Evolutionary conservation across 2,113 vertebrate species (phyloP).

Genomic region (Bombycilla garrulus): DNA sequence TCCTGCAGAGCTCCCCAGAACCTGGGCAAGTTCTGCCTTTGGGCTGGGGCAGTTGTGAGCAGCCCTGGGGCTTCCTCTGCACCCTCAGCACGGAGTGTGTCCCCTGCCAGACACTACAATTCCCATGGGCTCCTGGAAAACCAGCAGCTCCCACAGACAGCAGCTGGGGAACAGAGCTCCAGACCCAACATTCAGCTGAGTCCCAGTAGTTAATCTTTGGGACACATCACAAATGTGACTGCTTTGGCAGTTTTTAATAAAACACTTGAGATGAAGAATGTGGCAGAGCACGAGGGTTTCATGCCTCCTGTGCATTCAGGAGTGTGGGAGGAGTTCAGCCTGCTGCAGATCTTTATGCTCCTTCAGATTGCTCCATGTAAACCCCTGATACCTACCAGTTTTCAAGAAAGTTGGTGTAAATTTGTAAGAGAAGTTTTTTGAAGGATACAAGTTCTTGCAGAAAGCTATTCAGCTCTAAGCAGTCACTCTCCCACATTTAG

Average conservation of each 20-base stretch:
- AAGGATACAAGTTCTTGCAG: background rate
- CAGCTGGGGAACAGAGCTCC: background rate
- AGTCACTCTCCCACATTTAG: background rate
- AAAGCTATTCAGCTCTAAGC: slow-evolving; percentile 18
- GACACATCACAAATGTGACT: background rate
- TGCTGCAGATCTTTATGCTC: background rate
- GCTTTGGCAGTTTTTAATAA: background rate
- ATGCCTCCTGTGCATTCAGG: background rate
- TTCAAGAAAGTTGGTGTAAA: background rate
- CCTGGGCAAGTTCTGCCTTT: background rate
- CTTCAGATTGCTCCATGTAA: background rate
- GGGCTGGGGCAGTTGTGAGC: background rate
- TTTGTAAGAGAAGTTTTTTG: slow-evolving; percentile 39
- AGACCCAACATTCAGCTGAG: background rate
- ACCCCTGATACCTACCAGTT: background rate
- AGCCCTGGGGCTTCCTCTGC: background rate
- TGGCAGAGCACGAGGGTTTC: background rate
- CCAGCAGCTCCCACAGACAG: background rate
- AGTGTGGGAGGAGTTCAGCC: background rate
- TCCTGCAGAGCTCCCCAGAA: background rate
- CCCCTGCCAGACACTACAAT: background rate
- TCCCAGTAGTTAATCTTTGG: background rate
- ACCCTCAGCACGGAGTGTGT: background rate
- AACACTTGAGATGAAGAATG: background rate
- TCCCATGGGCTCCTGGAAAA: background rate